Evolutionary conservation across 1,140 invertebrate genomes (phyloP).

Genomic region (Centruroides sculpturatus): DNA sequence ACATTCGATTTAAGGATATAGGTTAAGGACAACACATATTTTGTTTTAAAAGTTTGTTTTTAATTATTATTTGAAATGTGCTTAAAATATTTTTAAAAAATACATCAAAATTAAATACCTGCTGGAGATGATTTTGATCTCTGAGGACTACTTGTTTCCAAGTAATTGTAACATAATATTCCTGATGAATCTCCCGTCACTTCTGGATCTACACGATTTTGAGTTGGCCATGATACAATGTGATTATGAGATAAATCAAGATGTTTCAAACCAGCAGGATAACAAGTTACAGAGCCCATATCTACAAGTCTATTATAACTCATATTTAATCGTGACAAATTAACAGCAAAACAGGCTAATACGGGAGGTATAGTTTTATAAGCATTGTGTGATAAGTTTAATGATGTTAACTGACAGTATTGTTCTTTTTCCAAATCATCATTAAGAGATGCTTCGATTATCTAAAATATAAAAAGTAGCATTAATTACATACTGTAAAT

Average conservation of each 20-base stretch:
- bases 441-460: too few relatives aligned
- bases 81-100: too few relatives aligned
- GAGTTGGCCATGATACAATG: constrained; percentile 62
- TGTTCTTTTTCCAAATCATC: too few relatives aligned
- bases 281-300: constrained; percentile 78
- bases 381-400: constrained; percentile 83
- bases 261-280: constrained; percentile 74
- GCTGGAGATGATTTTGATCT: too few relatives aligned
- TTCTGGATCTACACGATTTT: constrained; percentile 6
- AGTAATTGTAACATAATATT: constrained; percentile 9
- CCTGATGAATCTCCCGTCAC: constrained; percentile 1
- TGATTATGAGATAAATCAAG: constrained; percentile 87
- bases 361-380: constrained; percentile 71
- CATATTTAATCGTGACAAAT: constrained; percentile 73
- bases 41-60: too few relatives aligned
- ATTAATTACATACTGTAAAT: too few relatives aligned
- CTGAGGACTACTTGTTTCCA: neutral
- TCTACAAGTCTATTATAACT: constrained; percentile 56
- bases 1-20: too few relatives aligned
- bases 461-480: too few relatives aligned
- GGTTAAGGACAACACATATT: too few relatives aligned
- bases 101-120: too few relatives aligned
- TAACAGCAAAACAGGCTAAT: constrained; percentile 75
- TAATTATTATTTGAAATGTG: too few relatives aligned
- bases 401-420: constrained; percentile 43